A percentile compares a stretch with the other conserved stretches of the same genome.
phyloP scores from a whole-genome alignment of 1,140 invertebrate species.

The Geopemphigus sp. region DNA sequence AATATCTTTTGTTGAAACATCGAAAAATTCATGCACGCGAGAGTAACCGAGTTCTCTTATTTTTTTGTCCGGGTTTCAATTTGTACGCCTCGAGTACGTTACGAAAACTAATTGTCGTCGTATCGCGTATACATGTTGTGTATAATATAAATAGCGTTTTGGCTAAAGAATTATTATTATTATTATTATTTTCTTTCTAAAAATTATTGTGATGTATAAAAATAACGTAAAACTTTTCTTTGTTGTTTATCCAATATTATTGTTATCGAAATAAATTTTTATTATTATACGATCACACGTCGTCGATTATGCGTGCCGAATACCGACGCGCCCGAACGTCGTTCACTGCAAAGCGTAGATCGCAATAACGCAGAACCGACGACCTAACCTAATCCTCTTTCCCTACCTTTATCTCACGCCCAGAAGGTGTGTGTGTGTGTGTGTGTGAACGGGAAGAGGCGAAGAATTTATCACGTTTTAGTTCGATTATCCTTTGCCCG shows the following conservation, averaged over 20 bases:
- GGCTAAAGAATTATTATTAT: background rate
- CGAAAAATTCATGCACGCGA: constrained; percentile 6
- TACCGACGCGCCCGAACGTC: too few species aligned
- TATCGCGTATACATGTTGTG: background rate
- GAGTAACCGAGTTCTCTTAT: too few species aligned
- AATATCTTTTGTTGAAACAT: background rate
- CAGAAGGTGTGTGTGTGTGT: too few species aligned
- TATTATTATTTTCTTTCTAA: background rate
- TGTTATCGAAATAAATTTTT: constrained; percentile 48
- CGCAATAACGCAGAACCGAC: too few species aligned
- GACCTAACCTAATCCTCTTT: too few species aligned
- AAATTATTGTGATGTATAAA: constrained; percentile 43
- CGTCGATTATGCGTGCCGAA: too few species aligned
- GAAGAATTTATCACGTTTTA: too few species aligned
- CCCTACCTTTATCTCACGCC: too few species aligned
- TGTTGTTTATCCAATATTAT: constrained; percentile 47
- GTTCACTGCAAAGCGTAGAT: too few species aligned
- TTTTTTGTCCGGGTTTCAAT: constrained; percentile 25
- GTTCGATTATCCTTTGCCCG: too few species aligned
- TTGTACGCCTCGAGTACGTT: constrained; percentile 21
- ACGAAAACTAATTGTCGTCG: background rate
- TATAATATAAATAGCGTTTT: constrained; percentile 26
- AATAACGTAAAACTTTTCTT: constrained; percentile 46
- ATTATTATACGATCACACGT: constrained; percentile 28
- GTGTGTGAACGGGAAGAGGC: too few species aligned